Conservation (phyloP, 2,113 vertebrate species). For the Xenopus tropicalis region DNA sequence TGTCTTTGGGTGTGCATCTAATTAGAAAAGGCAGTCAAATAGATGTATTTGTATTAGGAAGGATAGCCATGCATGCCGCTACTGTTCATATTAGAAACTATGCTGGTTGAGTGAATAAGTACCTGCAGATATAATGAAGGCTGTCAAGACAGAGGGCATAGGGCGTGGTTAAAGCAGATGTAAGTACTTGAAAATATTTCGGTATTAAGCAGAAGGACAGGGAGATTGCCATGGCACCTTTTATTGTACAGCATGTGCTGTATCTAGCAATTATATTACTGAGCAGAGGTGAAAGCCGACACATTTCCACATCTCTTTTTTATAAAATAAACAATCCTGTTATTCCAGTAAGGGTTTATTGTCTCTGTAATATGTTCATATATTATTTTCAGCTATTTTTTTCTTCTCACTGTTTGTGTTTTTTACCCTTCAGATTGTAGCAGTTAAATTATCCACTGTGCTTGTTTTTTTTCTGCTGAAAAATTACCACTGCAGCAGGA, state of each 20-base stretch:
- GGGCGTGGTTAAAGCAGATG: too few species aligned
- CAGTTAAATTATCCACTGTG: background rate
- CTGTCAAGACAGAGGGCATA: too few species aligned
- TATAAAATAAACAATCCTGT: background rate
- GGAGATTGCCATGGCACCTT: too few species aligned
- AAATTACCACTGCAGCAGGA: slow-evolving; percentile 16
- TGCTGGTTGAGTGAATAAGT: too few species aligned
- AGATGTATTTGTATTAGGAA: too few species aligned
- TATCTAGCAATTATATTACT: background rate
- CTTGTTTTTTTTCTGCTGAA: slow-evolving; percentile 22
- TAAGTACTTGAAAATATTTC: too few species aligned
- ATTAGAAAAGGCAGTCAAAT: too few species aligned
- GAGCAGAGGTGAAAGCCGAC: background rate
- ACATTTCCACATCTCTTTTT: background rate
- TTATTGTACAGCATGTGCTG: background rate
- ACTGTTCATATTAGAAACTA: too few species aligned
- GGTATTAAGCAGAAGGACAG: too few species aligned
- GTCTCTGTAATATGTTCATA: background rate
- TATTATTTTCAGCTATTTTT: background rate
- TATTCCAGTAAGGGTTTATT: background rate
- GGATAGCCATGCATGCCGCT: too few species aligned
- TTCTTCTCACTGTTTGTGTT: background rate
- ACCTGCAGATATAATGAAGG: too few species aligned
- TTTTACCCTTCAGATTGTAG: background rate
- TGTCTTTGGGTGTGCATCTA: too few species aligned